These are phyloP conservation scores for Shargacucullia verbasci DNA, from an alignment of 2,888 invertebrate species.

Conservation along the genomic window DNA sequence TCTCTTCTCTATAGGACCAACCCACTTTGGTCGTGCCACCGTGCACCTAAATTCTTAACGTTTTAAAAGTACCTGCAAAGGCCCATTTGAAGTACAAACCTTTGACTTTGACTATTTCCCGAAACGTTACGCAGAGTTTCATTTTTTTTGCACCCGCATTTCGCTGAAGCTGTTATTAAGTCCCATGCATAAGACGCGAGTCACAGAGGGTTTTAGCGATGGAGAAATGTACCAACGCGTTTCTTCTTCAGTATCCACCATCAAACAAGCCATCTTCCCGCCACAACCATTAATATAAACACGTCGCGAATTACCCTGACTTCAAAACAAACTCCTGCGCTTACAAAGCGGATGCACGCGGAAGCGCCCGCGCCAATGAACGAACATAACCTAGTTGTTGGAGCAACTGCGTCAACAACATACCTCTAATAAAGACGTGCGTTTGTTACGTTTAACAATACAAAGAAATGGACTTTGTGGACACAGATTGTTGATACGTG, in stretches of 20 bases:
- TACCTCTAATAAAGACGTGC: constrained; percentile 62
- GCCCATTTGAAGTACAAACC: too few species aligned
- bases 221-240: too few species aligned
- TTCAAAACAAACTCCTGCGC: constrained; percentile 9
- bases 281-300: constrained; percentile 9
- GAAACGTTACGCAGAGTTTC: too few species aligned
- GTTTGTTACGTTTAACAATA: constrained; percentile 41
- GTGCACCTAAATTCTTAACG: too few species aligned
- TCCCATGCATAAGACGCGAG: too few species aligned
- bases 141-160: too few species aligned
- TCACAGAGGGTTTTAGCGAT: too few species aligned
- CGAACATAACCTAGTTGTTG: constrained; percentile 57
- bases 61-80: too few species aligned
- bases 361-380: constrained; percentile 41
- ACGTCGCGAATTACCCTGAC: constrained; percentile 23
- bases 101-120: too few species aligned
- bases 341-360: constrained; percentile 45
- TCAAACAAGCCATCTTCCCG: background rate
- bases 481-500: constrained; percentile 23
- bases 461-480: constrained; percentile 39
- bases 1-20: too few species aligned
- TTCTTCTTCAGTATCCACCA: background rate
- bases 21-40: too few species aligned
- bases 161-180: too few species aligned
- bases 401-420: constrained; percentile 67